phyloP scores from a whole-genome alignment of 2,797 vertebrate genomes.

The Crypturellus tataupa region DNA sequence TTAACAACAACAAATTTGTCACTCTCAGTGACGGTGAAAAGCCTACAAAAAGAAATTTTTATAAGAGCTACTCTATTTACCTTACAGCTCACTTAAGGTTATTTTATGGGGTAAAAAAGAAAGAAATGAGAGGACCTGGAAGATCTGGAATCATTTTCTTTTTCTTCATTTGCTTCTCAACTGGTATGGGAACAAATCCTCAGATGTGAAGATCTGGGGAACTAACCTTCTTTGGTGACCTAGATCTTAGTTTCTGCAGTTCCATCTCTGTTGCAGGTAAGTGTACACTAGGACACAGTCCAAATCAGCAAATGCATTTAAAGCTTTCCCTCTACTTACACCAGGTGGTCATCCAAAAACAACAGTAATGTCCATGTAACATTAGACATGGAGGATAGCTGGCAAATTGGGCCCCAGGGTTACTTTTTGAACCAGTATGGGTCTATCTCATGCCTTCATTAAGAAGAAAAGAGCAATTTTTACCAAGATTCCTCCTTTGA shows the following conservation, averaged over 20 bases:
- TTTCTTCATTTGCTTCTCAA: not conserved
- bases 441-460: not conserved
- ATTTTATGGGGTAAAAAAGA: not conserved
- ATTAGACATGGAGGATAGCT: conserved; percentile 7
- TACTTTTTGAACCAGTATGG: not conserved
- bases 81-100: not conserved
- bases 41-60: not conserved
- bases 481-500: not conserved
- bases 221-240: not conserved
- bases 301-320: not conserved
- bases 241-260: not conserved
- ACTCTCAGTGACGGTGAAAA: not conserved
- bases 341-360: conserved; percentile 18
- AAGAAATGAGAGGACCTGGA: not conserved
- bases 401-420: conserved; percentile 37
- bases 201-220: not conserved
- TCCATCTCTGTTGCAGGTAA: not conserved
- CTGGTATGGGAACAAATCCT: not conserved
- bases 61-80: not conserved
- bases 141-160: not conserved
- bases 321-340: not conserved
- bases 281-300: not conserved
- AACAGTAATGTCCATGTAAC: not conserved
- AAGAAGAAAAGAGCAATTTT: conserved; percentile 5
- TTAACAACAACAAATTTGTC: not conserved